Evolutionary conservation across 2,797 vertebrate genomes (phyloP).

Genomic region (Orestias chungarensis): DNA sequence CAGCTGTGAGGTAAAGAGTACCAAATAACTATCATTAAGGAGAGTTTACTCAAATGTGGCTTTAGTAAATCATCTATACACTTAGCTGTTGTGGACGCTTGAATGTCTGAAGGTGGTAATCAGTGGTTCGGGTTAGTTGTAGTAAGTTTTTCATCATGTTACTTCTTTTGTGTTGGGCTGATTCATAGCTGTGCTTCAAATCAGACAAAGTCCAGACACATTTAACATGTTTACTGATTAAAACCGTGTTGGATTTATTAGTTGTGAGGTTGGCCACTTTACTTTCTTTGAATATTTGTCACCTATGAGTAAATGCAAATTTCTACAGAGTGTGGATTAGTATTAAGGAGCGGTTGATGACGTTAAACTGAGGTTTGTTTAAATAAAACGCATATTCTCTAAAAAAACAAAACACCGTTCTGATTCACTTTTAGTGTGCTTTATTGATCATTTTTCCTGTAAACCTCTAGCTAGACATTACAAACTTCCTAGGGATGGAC

Average conservation of each 20-base stretch:
- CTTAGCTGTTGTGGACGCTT: background rate
- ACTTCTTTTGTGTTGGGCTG: background rate
- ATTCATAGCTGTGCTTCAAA: conserved; percentile 5
- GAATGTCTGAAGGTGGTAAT: conserved; percentile 11
- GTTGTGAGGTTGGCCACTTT: background rate
- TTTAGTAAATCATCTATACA: conserved; percentile 8
- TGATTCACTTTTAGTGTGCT: background rate
- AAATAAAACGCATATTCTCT: background rate
- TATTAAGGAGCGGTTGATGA: background rate
- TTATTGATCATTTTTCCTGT: background rate
- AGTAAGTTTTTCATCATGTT: conserved; percentile 13
- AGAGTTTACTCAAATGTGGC: conserved; percentile 24
- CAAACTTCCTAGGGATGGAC: background rate
- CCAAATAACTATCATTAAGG: conserved; percentile 30
- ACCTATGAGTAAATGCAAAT: background rate
- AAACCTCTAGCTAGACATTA: too few species aligned
- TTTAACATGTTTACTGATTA: background rate
- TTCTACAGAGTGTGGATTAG: background rate
- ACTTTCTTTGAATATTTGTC: background rate
- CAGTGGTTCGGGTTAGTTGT: conserved; percentile 7
- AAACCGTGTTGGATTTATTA: background rate
- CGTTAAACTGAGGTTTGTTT: background rate
- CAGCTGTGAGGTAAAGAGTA: conserved; percentile 16
- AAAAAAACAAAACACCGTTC: background rate
- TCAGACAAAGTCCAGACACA: background rate